These are phyloP conservation scores for Ptilodon capucinus DNA, from an alignment of 2,888 invertebrate species.

Conservation along the genomic window DNA sequence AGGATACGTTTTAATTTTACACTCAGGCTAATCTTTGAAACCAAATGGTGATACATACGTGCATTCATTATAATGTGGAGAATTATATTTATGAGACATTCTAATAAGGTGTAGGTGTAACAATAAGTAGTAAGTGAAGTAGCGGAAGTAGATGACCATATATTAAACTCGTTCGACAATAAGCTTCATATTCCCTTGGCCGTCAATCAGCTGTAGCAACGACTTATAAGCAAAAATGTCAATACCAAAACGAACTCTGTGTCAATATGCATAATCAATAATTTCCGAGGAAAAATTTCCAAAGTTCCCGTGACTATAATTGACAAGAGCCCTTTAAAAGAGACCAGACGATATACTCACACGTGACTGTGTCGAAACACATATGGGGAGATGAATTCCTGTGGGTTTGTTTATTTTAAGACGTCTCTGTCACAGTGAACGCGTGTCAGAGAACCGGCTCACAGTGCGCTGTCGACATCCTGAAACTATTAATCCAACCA, in stretches of 20 bases:
- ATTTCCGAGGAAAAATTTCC: conserved; percentile 18
- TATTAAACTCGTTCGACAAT: no score
- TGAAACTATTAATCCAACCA: conserved; percentile 62
- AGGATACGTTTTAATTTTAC: conserved; percentile 8
- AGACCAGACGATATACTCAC: conserved; percentile 1
- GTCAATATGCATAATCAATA: no score
- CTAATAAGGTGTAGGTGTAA: no score
- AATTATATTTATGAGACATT: no score
- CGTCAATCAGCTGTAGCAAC: no score
- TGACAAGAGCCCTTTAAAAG: conserved; percentile 10
- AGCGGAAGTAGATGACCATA: no score
- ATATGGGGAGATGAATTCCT: conserved; percentile 24
- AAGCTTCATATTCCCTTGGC: no score
- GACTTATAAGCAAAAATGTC: no score
- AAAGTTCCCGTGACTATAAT: conserved; percentile 11
- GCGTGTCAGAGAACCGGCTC: conserved; percentile 33
- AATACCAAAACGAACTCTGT: no score
- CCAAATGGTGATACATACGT: no score
- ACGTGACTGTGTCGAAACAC: conserved; percentile 7
- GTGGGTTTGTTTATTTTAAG: conserved; percentile 47
- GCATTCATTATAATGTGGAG: no score
- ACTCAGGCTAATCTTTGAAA: background rate
- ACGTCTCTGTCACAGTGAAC: conserved; percentile 36
- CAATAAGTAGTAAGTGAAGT: no score
- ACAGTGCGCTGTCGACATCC: conserved; percentile 47